These are phyloP conservation scores for Ptycholaimellus sp. DNA, from an alignment of 2,888 invertebrate genomes.

Conservation along the genomic window DNA sequence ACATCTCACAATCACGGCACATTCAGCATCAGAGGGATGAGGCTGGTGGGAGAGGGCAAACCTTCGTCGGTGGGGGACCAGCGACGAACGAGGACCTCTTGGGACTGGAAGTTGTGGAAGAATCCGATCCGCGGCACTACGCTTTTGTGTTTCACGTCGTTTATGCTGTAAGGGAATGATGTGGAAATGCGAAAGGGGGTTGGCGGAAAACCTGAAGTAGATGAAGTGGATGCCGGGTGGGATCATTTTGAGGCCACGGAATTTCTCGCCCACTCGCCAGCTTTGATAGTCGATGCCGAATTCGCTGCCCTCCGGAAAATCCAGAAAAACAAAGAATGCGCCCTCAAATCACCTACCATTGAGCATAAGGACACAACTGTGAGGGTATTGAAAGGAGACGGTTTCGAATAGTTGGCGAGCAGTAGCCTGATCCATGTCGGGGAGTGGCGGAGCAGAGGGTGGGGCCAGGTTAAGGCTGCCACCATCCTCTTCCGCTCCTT, in stretches of 20 bases:
- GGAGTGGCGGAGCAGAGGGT: no score
- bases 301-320: slow-evolving; percentile 68
- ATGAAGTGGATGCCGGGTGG: slow-evolving; percentile 83
- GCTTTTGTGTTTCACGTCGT: slow-evolving; percentile 33
- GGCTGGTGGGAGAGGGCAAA: neutral
- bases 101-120: slow-evolving; percentile 52
- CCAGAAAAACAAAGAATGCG: no score
- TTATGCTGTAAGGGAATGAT: slow-evolving; percentile 18
- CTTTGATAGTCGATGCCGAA: slow-evolving; percentile 81
- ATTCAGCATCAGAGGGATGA: neutral
- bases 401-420: no score
- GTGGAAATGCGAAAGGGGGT: neutral
- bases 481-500: no score
- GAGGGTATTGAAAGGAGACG: no score
- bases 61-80: slow-evolving; percentile 41
- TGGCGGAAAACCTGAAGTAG: slow-evolving; percentile 39
- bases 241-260: slow-evolving; percentile 91
- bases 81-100: slow-evolving; percentile 58
- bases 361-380: neutral
- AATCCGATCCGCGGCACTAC: slow-evolving; percentile 54
- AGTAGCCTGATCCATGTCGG: no score
- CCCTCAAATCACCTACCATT: neutral
- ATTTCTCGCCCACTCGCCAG: slow-evolving; percentile 70
- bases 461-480: no score
- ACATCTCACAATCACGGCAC: no score